Evolutionary conservation across 2,113 vertebrate genomes (phyloP).

Genomic region (Oreochromis aureus): DNA sequence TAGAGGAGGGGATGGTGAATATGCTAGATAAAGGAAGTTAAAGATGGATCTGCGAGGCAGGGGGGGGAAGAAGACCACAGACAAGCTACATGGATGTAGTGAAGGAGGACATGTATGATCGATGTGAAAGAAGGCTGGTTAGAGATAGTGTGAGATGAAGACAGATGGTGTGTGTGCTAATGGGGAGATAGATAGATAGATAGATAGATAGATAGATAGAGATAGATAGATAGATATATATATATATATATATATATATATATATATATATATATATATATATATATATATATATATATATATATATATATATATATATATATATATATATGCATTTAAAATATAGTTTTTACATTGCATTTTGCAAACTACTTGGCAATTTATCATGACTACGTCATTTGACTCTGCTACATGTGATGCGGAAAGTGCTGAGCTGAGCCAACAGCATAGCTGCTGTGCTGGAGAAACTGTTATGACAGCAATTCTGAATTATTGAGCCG

Average conservation of each 20-base stretch:
- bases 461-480: neutral
- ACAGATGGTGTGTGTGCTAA: neutral
- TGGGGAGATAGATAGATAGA: too few species aligned
- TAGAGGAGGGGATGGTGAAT: neutral
- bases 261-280: neutral
- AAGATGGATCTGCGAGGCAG: neutral
- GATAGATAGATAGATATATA: too few species aligned
- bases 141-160: neutral
- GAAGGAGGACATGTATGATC: neutral
- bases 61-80: neutral
- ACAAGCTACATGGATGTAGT: neutral
- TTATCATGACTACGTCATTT: neutral
- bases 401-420: neutral
- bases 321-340: neutral
- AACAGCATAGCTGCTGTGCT: neutral
- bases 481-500: neutral
- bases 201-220: too few species aligned
- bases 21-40: neutral
- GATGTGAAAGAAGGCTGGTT: neutral
- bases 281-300: rapidly evolving
- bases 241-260: too few species aligned
- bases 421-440: neutral
- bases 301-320: rapidly evolving
- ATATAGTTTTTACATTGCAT: neutral
- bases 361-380: neutral